Evolutionary conservation across 2,888 invertebrate species (phyloP).

Genomic region (Heterodera filipjevi): DNA sequence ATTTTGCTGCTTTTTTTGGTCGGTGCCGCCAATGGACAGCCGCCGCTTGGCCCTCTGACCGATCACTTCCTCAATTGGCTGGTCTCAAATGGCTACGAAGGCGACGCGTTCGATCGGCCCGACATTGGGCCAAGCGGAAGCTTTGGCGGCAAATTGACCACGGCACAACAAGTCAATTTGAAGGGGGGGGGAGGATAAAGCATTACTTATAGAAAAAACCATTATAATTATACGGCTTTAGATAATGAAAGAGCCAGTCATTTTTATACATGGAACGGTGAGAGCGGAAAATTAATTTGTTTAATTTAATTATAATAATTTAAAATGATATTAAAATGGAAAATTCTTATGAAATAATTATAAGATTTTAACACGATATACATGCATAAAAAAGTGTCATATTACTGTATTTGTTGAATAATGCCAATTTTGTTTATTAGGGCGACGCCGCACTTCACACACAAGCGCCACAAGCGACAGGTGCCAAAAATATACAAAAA

Average conservation of each 20-base stretch:
- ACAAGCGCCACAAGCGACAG: constrained; percentile 52
- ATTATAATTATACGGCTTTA: no score
- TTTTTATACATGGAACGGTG: constrained; percentile 60
- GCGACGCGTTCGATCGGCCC: constrained; percentile 60
- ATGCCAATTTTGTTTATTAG: neutral
- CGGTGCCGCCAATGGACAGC: neutral
- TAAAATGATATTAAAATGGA: no score
- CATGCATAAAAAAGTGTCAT: no score
- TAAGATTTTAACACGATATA: no score
- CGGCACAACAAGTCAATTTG: constrained; percentile 46
- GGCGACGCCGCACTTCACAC: constrained; percentile 63
- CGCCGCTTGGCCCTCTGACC: constrained; percentile 54
- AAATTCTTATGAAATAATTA: neutral
- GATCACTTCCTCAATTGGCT: constrained; percentile 63
- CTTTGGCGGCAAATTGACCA: constrained; percentile 58
- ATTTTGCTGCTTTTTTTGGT: neutral
- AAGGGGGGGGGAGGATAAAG: neutral
- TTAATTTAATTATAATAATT: neutral
- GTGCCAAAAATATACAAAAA: neutral
- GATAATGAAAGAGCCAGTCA: constrained; percentile 58
- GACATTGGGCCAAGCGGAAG: constrained; percentile 63
- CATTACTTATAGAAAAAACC: neutral
- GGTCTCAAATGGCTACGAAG: constrained; percentile 58
- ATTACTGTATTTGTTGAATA: no score
- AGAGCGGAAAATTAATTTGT: constrained; percentile 17